Evolutionary conservation across 2,797 vertebrate genomes (phyloP).

Genomic region (Pampus argenteus): DNA sequence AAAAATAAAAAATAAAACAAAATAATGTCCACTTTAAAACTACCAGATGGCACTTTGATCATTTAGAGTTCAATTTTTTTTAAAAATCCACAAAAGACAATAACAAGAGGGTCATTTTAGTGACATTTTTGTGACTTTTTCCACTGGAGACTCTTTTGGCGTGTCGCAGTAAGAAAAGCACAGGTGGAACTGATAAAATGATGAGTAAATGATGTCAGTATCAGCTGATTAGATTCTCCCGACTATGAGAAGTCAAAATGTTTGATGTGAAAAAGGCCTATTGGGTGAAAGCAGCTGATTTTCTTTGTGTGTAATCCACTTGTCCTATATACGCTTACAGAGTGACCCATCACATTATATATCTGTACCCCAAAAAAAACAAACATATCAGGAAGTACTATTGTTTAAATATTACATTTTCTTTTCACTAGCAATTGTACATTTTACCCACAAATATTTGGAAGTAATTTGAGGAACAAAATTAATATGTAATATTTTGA

Average conservation of each 20-base stretch:
- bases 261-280: neutral
- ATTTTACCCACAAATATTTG: slow-evolving; percentile 10
- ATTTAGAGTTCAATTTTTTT: slow-evolving; percentile 16
- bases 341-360: neutral
- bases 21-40: slow-evolving; percentile 14
- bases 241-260: slow-evolving; percentile 14
- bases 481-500: neutral
- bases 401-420: neutral
- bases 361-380: neutral
- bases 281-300: neutral
- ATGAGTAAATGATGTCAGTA: neutral
- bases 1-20: neutral
- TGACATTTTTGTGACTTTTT: neutral
- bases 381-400: neutral
- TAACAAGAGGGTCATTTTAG: neutral
- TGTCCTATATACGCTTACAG: neutral
- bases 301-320: neutral
- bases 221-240: neutral
- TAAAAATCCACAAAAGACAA: neutral
- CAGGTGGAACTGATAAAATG: neutral
- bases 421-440: neutral
- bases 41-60: slow-evolving; percentile 43
- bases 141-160: neutral
- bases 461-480: neutral
- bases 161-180: neutral